These are phyloP conservation scores for Zaprionus kolodkinae DNA, from an alignment of 1,140 invertebrate species.

Conservation along the genomic window DNA sequence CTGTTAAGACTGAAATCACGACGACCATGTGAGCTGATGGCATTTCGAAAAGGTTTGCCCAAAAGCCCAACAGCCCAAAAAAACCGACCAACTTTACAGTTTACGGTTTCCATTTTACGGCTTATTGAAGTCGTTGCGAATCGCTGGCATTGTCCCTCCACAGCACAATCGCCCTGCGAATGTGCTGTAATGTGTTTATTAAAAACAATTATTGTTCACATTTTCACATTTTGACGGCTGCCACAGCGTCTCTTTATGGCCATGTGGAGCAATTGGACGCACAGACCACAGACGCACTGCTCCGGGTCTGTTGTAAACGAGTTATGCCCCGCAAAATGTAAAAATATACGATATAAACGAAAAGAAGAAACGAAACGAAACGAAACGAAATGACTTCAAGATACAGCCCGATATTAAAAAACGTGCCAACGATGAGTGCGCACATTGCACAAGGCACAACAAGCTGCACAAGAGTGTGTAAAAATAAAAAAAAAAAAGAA, in stretches of 20 bases:
- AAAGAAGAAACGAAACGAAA: conserved; percentile 23
- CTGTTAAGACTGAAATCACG: conserved; percentile 49
- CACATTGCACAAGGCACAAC: conserved; percentile 75
- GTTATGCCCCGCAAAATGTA: conserved; percentile 59
- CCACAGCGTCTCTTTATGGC: conserved; percentile 61
- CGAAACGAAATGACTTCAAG: not conserved
- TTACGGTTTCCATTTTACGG: conserved; percentile 24
- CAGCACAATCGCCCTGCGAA: conserved; percentile 9
- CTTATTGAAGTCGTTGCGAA: conserved; percentile 63
- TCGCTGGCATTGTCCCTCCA: conserved; percentile 55
- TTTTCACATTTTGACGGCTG: conserved; percentile 32
- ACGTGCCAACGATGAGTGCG: conserved; percentile 75
- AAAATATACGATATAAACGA: conserved; percentile 29
- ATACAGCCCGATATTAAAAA: conserved; percentile 43
- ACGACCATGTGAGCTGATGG: conserved; percentile 34
- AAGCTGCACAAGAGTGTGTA: conserved; percentile 60
- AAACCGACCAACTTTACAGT: conserved; percentile 14
- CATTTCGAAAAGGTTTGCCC: conserved; percentile 67
- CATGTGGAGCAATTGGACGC: conserved; percentile 72
- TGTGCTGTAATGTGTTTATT: conserved; percentile 79
- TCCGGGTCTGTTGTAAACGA: conserved; percentile 51
- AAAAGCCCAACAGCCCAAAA: not conserved
- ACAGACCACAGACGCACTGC: conserved; percentile 3
- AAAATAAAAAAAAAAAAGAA: conserved; percentile 37
- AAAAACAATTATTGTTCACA: conserved; percentile 73